Conservation (phyloP, 2,888 invertebrate genomes). For the Fragum fragum region DNA sequence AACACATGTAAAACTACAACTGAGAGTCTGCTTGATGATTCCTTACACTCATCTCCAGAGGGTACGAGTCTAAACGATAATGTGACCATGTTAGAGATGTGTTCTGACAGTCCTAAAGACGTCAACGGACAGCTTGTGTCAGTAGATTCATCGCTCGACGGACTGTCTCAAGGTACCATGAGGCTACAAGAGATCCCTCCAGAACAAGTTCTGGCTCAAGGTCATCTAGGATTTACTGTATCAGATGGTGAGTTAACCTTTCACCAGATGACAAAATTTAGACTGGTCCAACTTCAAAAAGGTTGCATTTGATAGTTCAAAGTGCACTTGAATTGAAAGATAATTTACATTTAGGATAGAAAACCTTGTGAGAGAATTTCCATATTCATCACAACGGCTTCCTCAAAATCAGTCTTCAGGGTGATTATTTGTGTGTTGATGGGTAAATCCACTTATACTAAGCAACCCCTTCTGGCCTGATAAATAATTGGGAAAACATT, state of each 20-base stretch:
- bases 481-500: too few species aligned
- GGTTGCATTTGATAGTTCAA: too few species aligned
- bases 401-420: too few species aligned
- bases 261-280: too few species aligned
- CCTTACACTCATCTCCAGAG: not conserved
- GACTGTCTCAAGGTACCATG: slow-evolving; percentile 42
- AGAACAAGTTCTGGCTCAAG: slow-evolving; percentile 41
- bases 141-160: slow-evolving; percentile 42
- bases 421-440: too few species aligned
- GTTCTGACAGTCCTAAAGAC: slow-evolving; percentile 2
- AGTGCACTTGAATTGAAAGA: too few species aligned
- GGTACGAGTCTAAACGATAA: not conserved
- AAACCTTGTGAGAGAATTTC: too few species aligned
- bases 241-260: slow-evolving; percentile 57
- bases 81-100: slow-evolving; percentile 18
- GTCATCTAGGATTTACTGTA: slow-evolving; percentile 49
- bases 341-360: too few species aligned
- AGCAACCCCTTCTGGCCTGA: too few species aligned
- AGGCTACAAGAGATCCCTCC: slow-evolving; percentile 50
- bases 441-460: too few species aligned
- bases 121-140: slow-evolving; percentile 22
- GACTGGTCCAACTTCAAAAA: too few species aligned
- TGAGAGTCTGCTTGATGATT: slow-evolving; percentile 4
- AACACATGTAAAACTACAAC: not conserved
- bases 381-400: too few species aligned